Percentiles rank a stretch among this genome's conserved stretches.
These are phyloP conservation scores for Nomada goodeniana DNA, from an alignment of 2,888 invertebrate genomes.

Conservation along the genomic window DNA sequence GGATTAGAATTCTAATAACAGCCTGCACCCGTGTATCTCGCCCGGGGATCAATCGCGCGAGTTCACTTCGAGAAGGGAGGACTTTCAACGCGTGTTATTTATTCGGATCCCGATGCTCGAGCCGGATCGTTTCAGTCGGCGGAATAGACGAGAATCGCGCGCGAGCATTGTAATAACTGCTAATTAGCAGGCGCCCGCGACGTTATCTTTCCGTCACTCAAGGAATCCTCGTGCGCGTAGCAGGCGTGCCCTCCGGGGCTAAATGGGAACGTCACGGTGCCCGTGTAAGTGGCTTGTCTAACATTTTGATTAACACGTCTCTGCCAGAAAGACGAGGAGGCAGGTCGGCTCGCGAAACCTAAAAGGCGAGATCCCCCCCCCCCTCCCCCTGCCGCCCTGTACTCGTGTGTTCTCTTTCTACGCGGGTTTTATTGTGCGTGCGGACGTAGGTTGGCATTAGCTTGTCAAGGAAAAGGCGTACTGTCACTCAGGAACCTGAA, in stretches of 20 bases:
- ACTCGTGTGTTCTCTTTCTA: conserved; percentile 4
- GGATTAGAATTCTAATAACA: conserved; percentile 20
- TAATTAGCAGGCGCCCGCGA: conserved; percentile 67
- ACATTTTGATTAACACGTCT: conserved; percentile 84
- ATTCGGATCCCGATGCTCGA: neutral
- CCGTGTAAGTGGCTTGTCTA: conserved; percentile 84
- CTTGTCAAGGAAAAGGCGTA: conserved; percentile 80
- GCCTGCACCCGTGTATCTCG: conserved; percentile 1
- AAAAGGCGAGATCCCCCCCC: conserved; percentile 66
- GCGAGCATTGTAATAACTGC: conserved; percentile 70
- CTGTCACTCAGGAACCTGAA: conserved; percentile 77
- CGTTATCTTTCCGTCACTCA: conserved; percentile 66
- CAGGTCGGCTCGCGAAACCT: conserved; percentile 58
- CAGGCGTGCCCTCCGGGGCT: conserved; percentile 67
- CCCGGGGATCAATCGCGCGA: conserved; percentile 28
- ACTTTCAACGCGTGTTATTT: neutral
- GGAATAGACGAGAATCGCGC: conserved; percentile 32
- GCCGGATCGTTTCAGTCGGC: neutral
- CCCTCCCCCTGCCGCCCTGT: conserved; percentile 37
- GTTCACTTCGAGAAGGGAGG: neutral
- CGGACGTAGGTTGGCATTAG: conserved; percentile 82
- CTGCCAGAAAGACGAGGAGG: conserved; percentile 70
- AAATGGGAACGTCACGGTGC: conserved; percentile 83
- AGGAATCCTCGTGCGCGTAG: conserved; percentile 41
- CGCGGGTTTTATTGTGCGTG: conserved; percentile 58